These are phyloP conservation scores for Condylura cristata DNA, from an alignment of 2,113 vertebrate species.

Conservation along the genomic window DNA sequence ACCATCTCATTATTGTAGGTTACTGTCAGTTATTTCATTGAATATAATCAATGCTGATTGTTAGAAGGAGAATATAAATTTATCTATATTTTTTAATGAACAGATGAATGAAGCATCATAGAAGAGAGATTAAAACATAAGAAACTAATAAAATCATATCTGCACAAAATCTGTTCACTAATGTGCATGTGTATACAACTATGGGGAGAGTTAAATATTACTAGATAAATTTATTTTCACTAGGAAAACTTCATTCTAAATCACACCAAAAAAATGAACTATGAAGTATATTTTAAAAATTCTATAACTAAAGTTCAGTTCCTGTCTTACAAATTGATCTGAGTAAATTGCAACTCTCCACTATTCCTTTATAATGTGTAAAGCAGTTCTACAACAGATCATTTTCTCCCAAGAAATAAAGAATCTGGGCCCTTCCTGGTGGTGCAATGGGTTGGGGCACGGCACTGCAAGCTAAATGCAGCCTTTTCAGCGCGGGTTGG, in stretches of 20 bases:
- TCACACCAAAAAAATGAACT: background rate
- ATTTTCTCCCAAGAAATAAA: background rate
- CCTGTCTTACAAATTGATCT: background rate
- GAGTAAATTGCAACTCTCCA: background rate
- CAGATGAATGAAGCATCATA: constrained; percentile 58
- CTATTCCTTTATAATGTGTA: constrained; percentile 36
- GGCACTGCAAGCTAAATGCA: no score
- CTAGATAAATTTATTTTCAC: constrained; percentile 17
- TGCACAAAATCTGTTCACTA: background rate
- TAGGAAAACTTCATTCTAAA: background rate
- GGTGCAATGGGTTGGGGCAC: no score
- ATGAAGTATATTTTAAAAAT: constrained; percentile 28
- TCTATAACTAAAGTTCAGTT: background rate
- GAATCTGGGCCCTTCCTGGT: no score
- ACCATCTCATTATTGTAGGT: no score
- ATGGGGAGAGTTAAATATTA: background rate
- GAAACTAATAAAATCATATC: constrained; percentile 55
- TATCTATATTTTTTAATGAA: constrained; percentile 58
- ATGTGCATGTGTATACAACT: background rate
- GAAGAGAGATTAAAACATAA: constrained; percentile 64
- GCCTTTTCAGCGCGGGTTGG: no score
- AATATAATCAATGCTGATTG: constrained; percentile 71
- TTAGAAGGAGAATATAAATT: constrained; percentile 69
- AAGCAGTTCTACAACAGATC: background rate
- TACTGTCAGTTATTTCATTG: constrained; percentile 42